Base-by-base conservation (phyloP, 2,888 invertebrate genomes). In the Nephrotoma guestfalica region DNA sequence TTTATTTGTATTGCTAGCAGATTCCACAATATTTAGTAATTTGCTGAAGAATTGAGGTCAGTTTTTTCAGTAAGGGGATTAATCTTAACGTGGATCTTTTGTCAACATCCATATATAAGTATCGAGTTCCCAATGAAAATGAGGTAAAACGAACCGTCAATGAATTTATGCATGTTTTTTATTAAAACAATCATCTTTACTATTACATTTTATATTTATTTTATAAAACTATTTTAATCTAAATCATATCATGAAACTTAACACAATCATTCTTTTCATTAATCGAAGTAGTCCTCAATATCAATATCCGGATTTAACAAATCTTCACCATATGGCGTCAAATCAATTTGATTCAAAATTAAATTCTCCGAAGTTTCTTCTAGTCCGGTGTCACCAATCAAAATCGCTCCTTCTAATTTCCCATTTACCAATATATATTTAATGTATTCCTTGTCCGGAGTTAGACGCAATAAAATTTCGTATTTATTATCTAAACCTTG, bases 221-320 rank as follows among this genome's bases (percentile, higher is more conserved):
- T 71, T 9, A 30, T 43, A 71, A 71, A 71, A 30, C 71, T 71
- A 71, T 71, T 18, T 30, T 30, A 71, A 30, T 71, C 71, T 71
- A 71, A 71, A 11, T 13, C 2, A 71, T 71, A 71, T 30, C 71
- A 71, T 71, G 9, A 71, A 71, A 71, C 9, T 9, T 71, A 71
- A 71, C 15, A 71, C 71, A 18, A 71, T 7, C 30, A 71, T 71
- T 71, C 2, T 71, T 9, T 47, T 45, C 41, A 11, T 88, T 91
- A 99, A 93, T 99, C 99, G 94, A 99, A 99, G 92, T 98, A 99
- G 93, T 99, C 99, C 92, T 99, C 99, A 89, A 99, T 97, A 91
- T 99, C 99, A 90, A 99, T 96, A 90, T 97, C 94, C 30, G 99
- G 98, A 93, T 99, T 96, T 7, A 99, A 93, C 89, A 99, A 94